phyloP scores from a whole-genome alignment of 2,113 vertebrate species.

The Myotis yumanensis region DNA sequence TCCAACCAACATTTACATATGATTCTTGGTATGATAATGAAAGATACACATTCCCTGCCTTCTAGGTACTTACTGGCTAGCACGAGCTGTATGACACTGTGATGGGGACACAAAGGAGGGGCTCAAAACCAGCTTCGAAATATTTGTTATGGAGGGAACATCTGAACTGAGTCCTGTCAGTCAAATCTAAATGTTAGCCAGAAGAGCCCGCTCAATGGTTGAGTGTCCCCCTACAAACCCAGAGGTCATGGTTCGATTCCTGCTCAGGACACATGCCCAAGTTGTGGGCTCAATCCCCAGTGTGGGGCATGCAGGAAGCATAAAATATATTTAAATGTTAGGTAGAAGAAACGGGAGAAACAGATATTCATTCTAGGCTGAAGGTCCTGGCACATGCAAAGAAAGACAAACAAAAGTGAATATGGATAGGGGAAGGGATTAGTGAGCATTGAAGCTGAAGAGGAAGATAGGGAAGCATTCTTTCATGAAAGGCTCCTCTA shows the following conservation, averaged over 20 bases:
- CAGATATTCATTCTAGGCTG: neutral
- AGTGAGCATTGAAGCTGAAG: neutral
- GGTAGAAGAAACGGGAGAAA: neutral
- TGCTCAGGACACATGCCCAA: too few relatives aligned
- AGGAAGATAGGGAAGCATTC: neutral
- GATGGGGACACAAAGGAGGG: neutral
- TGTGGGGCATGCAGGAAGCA: too few relatives aligned
- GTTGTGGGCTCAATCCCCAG: too few relatives aligned
- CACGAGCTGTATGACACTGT: neutral
- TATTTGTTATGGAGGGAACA: neutral
- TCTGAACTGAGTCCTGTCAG: neutral
- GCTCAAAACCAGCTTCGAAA: neutral
- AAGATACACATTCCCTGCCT: neutral
- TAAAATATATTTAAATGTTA: neutral
- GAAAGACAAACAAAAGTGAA: neutral
- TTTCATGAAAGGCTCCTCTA: neutral
- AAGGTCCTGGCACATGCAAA: neutral
- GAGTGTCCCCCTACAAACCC: too few relatives aligned
- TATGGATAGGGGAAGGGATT: neutral
- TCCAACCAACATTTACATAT: neutral
- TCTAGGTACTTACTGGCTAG: neutral
- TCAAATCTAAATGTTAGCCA: neutral
- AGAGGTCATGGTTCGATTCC: too few relatives aligned
- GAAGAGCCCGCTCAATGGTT: too few relatives aligned
- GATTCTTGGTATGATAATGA: neutral